Base-by-base conservation (phyloP, 1,140 invertebrate species). In the Ceratitis capitata region DNA sequence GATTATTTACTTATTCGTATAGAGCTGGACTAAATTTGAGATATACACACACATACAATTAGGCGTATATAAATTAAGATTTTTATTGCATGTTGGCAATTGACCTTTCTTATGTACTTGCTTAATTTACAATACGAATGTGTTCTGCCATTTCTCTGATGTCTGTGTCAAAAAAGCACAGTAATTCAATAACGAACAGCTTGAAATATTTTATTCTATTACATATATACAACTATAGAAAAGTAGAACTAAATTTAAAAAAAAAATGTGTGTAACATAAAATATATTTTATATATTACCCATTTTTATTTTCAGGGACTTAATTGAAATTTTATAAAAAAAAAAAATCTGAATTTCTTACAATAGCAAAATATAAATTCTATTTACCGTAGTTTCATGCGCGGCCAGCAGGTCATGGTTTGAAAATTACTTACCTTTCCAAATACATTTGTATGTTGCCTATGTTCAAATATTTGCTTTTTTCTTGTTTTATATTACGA, bases 271-370 rank as follows among this genome's bases (percentile, higher is more conserved):
- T 42, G 35, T 42, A 45, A 74, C 16, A 74, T 6, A 74, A 74
- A 74, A 19, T 35, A 74, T 42, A 74, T 19, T 42, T 74, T 74
- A 23, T 19, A 74, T 7, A n/a, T 74, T 74, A 51, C 26, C 26
- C 49, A 16, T 83, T 83, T 26, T 82, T 83, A 83, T 53, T 45
- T 83, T 83, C 82, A 83, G 82, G 82, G 82, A 83, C 51, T 83
- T 83, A 51, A 51, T 83, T 83, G 69, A 23, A 74, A 35, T 74
- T 39, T 0, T 56, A 56, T 49, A 9, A n/a, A n/a, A n/a, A 49
- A 49, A 49, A 49, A 49, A 49, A 49, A 49, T 49, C 7, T 49
- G 7, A n/a, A n/a, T n/a, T n/a, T 49, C 47, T 49, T 49, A 49
- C 14, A 49, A 49, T 53, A 1, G 51, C 14, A 53, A 12, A 53